Evolutionary conservation across 2,113 vertebrate species (phyloP).

Genomic region (Lycaon pictus): DNA sequence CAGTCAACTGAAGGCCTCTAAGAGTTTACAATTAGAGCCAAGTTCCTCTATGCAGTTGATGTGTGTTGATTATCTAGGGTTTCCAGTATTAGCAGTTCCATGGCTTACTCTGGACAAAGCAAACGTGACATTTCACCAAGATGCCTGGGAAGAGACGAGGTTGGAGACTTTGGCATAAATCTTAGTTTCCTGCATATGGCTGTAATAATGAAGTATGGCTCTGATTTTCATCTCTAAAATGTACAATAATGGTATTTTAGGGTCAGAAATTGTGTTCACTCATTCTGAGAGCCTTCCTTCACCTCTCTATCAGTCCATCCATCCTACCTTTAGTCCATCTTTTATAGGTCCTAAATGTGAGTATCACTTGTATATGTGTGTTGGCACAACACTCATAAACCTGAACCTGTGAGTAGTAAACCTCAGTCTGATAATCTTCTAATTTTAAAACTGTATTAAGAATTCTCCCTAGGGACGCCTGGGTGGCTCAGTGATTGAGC

Average conservation of each 20-base stretch:
- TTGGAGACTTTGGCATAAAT: background rate
- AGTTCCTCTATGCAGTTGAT: background rate
- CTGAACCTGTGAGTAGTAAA: background rate
- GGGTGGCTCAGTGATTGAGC: no score
- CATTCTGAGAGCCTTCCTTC: background rate
- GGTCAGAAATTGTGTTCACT: background rate
- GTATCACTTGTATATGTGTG: background rate
- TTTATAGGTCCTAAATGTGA: background rate
- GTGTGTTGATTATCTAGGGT: background rate
- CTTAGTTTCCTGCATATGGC: slow-evolving; percentile 1
- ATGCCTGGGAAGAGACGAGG: slow-evolving; percentile 6
- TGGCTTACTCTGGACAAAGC: slow-evolving; percentile 50
- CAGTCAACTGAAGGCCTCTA: slow-evolving; percentile 5
- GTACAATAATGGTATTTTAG: background rate
- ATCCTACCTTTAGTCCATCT: background rate
- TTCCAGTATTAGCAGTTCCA: slow-evolving; percentile 40
- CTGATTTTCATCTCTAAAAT: slow-evolving; percentile 16
- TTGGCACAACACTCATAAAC: background rate
- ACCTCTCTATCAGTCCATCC: background rate
- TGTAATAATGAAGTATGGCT: background rate
- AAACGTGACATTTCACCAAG: slow-evolving; percentile 69
- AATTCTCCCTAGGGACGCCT: background rate
- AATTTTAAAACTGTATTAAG: slow-evolving; percentile 11
- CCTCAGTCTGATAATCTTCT: background rate
- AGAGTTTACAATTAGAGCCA: background rate